Conservation (phyloP, 1,140 invertebrate genomes). For the Nomia melanderi region DNA sequence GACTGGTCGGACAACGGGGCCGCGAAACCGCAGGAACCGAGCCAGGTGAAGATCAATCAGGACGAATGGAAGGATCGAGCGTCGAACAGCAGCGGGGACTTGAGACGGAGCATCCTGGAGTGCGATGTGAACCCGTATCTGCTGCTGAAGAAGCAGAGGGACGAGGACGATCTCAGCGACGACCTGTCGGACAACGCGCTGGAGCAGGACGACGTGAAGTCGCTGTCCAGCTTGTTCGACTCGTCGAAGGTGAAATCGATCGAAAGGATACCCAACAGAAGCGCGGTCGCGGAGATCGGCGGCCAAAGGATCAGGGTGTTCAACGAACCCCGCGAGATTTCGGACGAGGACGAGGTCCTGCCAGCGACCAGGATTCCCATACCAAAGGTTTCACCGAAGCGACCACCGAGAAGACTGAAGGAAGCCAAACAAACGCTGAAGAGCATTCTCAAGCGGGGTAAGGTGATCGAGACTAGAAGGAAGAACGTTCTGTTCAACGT, state of each 20-base stretch:
- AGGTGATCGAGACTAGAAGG: constrained; percentile 72
- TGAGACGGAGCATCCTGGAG: constrained; percentile 88
- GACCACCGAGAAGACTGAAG: constrained; percentile 76
- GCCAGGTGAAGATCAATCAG: constrained; percentile 19
- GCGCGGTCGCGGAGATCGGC: constrained; percentile 76
- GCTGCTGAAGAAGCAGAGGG: constrained; percentile 83
- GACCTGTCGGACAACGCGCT: constrained; percentile 82
- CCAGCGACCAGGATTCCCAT: constrained; percentile 75
- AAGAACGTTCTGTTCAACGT: constrained; percentile 78
- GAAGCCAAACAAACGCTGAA: constrained; percentile 75
- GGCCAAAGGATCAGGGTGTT: constrained; percentile 79
- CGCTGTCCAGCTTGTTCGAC: constrained; percentile 66
- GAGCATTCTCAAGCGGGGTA: constrained; percentile 81
- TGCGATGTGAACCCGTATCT: constrained; percentile 93
- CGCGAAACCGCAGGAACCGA: constrained; percentile 1
- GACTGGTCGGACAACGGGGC: constrained; percentile 3
- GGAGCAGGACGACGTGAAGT: constrained; percentile 71
- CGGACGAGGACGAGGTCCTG: constrained; percentile 67
- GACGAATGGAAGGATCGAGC: constrained; percentile 44
- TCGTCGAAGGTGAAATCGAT: constrained; percentile 78
- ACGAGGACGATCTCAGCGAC: constrained; percentile 78
- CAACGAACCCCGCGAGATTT: constrained; percentile 74
- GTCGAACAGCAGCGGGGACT: constrained; percentile 50
- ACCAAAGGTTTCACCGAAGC: constrained; percentile 78
- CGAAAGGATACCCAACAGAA: constrained; percentile 75